phyloP scores from a whole-genome alignment of 2,113 vertebrate species.

The Synodontis membranacea region DNA sequence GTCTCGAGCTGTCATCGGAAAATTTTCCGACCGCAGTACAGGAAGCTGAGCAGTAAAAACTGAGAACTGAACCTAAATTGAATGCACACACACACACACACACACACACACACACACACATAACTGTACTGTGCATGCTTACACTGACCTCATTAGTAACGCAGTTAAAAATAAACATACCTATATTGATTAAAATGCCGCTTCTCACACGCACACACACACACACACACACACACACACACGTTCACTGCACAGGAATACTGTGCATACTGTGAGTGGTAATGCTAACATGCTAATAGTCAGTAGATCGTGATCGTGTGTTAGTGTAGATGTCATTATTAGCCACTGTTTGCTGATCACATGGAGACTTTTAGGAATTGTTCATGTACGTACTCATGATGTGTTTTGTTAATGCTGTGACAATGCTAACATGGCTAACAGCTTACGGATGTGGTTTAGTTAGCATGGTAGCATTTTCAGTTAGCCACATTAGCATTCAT shows the following conservation, averaged over 20 bases:
- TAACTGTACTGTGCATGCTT: background rate
- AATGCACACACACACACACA: slow-evolving; percentile 37
- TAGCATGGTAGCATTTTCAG: background rate
- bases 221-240: background rate
- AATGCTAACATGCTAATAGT: background rate
- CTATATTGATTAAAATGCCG: slow-evolving; percentile 34
- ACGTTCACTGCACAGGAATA: background rate
- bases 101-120: slow-evolving; percentile 35
- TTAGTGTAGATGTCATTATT: background rate
- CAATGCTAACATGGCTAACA: background rate
- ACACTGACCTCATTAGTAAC: slow-evolving; percentile 19
- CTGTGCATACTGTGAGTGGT: background rate
- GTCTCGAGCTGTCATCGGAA: slow-evolving; percentile 75
- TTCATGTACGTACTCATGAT: background rate
- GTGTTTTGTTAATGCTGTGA: background rate
- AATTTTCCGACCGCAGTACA: slow-evolving; percentile 79
- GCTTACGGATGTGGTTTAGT: background rate
- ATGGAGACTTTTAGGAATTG: background rate
- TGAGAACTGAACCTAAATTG: slow-evolving; percentile 74
- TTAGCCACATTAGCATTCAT: background rate
- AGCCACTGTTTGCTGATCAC: background rate
- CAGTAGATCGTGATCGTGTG: background rate
- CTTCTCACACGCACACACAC: background rate
- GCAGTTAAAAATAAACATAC: background rate
- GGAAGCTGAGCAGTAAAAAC: slow-evolving; percentile 78